Evolutionary conservation across 2,888 invertebrate genomes (phyloP).

Genomic region (Idaea biselata): DNA sequence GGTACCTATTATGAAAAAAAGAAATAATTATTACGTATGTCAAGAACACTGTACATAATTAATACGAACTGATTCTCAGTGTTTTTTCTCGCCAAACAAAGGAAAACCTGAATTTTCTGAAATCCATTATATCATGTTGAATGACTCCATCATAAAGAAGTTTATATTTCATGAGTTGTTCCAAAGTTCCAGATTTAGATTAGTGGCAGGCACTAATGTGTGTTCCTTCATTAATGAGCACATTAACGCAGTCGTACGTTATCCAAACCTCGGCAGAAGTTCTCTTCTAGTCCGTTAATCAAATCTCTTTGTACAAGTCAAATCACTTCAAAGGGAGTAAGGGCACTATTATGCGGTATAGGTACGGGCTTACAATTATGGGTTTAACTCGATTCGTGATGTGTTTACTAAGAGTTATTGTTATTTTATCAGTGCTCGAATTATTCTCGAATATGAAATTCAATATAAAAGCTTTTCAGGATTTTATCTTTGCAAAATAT

Average conservation of each 20-base stretch:
- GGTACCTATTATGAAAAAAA: no score
- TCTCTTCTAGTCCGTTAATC: slow-evolving; percentile 26
- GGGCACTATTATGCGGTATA: slow-evolving; percentile 2
- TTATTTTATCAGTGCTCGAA: slow-evolving; percentile 41
- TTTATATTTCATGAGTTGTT: not conserved
- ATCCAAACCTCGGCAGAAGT: not conserved
- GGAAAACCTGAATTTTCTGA: no score
- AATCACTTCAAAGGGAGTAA: slow-evolving; percentile 39
- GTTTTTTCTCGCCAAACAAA: no score
- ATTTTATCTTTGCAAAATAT: slow-evolving; percentile 18
- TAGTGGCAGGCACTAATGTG: not conserved
- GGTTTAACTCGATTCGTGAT: slow-evolving; percentile 12
- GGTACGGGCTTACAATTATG: not conserved
- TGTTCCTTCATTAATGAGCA: not conserved
- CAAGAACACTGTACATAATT: no score
- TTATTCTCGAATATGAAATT: slow-evolving; percentile 36
- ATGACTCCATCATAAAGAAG: no score
- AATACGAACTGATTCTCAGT: no score
- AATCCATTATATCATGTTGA: no score
- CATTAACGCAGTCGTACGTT: not conserved
- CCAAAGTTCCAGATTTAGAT: not conserved
- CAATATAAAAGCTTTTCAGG: slow-evolving; percentile 29
- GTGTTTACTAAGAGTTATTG: slow-evolving; percentile 43
- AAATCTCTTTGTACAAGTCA: slow-evolving; percentile 39
- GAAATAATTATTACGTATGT: no score